These are phyloP conservation scores for Scrobipalpa costella DNA, from an alignment of 2,888 invertebrate genomes.

Conservation along the genomic window DNA sequence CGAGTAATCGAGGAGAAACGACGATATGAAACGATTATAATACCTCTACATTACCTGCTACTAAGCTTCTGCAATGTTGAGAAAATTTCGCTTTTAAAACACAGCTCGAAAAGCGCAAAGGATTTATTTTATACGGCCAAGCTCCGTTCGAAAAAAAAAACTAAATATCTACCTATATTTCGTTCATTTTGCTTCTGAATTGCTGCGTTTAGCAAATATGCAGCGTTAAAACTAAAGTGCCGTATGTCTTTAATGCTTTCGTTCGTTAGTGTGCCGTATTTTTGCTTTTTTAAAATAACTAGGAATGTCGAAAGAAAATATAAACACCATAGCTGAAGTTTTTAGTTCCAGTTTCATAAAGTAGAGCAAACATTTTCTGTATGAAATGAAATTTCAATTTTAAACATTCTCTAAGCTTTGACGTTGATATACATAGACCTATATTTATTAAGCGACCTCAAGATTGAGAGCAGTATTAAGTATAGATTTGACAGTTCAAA, in stretches of 20 bases:
- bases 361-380: no score
- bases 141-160: slow-evolving; percentile 2
- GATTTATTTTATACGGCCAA: slow-evolving; percentile 20
- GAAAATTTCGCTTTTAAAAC: background rate
- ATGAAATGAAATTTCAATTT: no score
- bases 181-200: slow-evolving; percentile 5
- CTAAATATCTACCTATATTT: slow-evolving; percentile 1
- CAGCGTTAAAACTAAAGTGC: slow-evolving; percentile 6
- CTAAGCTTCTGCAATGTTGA: slow-evolving; percentile 37
- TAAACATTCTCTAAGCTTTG: no score
- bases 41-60: slow-evolving; percentile 38
- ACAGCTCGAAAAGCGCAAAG: slow-evolving; percentile 5
- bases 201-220: slow-evolving; percentile 10
- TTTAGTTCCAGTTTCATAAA: no score
- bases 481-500: no score
- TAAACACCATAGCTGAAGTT: background rate
- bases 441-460: no score
- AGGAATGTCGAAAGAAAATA: background rate
- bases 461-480: no score
- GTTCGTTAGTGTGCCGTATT: slow-evolving; percentile 33
- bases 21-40: slow-evolving; percentile 60
- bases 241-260: slow-evolving; percentile 41
- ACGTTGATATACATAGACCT: no score
- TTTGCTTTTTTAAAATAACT: background rate
- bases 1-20: slow-evolving; percentile 63